Percentiles rank a stretch among this genome's conserved stretches.
Evolutionary conservation across 2,113 vertebrate species (phyloP).

Genomic region (Theristicus caerulescens): DNA sequence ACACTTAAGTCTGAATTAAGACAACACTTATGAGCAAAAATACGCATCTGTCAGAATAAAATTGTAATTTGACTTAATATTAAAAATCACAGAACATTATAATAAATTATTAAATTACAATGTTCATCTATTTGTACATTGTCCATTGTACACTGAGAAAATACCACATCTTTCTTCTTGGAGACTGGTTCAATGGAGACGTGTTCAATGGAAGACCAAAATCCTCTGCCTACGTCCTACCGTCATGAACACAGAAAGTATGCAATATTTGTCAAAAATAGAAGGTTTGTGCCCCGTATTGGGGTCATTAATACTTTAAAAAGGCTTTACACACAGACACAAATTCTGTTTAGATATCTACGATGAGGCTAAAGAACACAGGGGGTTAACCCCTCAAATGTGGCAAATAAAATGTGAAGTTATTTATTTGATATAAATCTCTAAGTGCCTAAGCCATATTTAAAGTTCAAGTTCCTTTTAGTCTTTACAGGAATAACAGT

Average conservation of each 20-base stretch:
- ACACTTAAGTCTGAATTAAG: neutral
- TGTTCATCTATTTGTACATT: neutral
- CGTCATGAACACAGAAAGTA: neutral
- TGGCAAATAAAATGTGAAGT: neutral
- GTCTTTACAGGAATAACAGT: neutral
- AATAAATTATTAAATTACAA: neutral
- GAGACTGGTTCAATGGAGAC: neutral
- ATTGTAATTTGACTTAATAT: neutral
- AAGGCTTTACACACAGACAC: neutral
- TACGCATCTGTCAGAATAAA: neutral
- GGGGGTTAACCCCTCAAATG: neutral
- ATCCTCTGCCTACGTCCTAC: neutral
- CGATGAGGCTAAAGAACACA: neutral
- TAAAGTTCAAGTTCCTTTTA: neutral
- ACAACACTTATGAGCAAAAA: neutral
- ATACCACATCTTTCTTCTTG: neutral
- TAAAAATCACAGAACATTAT: neutral
- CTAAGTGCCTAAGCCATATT: neutral
- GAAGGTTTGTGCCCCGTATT: neutral
- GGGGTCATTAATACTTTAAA: neutral
- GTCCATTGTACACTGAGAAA: neutral
- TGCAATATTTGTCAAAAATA: neutral
- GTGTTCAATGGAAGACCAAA: neutral
- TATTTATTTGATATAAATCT: neutral
- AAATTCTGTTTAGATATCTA: neutral